Evolutionary conservation across 2,888 invertebrate species (phyloP), one percentile per base, ranked within the genome.

Genomic region (Mythimna impura): DNA sequence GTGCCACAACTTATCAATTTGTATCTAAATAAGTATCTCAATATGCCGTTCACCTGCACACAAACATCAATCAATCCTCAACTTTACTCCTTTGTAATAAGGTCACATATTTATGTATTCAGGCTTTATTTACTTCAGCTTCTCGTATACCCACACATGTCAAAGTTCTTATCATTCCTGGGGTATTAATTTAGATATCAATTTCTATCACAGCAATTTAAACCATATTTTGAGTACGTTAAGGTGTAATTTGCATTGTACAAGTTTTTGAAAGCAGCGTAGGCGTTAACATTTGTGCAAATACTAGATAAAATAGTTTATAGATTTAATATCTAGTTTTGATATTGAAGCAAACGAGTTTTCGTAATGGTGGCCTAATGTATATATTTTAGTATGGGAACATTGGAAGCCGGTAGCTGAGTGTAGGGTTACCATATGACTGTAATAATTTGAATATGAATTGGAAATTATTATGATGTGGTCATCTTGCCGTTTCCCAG

Each of bases 151-250:
- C 83, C 75, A 82, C 77, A 71, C 69, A 73, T 83, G 85, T 83
- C 82, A 87, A 84, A 86, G 83, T 84, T 84, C 78, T 76, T 57
- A 76, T 73, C 63, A 60, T 68, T 62, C 12, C 71, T 76, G 67
- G 60, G 70, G 52, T 77, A 76, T 75, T 75, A 72, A 78, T 80
- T 70, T 65, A 68, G 61, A n/a, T 69, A n/a, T 47, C 6, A 63
- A 0, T n/a, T 52, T 36, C 3, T 54, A 17, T 0, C 5, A 50
- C 20, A 40, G 7, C 0, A 55, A 40, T 75, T 66, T 73, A 2
- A 43, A 79, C 63, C 9, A 1, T 79, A 43, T 63, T 0, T 0
- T 0, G 0, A n/a, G 0, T 0, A 0, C 0, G 0, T 8, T 74
- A 76, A 10, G 9, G 66, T 73, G 17, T 57, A 17, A 25, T 52